Evolutionary conservation across 1,140 invertebrate genomes (phyloP).

Genomic region (Phortica variegata): DNA sequence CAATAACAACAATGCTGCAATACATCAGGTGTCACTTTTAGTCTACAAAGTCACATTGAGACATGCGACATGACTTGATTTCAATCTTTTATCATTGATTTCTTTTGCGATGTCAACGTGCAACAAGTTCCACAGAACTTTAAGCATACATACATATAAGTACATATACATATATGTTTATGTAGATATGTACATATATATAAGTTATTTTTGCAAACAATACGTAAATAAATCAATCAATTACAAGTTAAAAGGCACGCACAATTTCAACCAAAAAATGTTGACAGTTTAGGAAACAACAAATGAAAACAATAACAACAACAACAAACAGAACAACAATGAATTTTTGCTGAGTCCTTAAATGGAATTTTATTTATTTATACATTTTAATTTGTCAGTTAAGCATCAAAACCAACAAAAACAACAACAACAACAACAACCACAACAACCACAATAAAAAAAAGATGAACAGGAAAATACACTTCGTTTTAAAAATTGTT

Average conservation of each 20-base stretch:
- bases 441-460: constrained; percentile 4
- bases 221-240: constrained; percentile 54
- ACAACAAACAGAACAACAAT: neutral
- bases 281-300: neutral
- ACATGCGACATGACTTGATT: no score
- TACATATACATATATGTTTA: no score
- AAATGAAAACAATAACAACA: neutral
- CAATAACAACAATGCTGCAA: no score
- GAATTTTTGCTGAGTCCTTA: neutral
- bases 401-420: constrained; percentile 14
- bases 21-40: no score
- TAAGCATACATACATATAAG: no score
- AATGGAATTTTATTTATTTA: constrained; percentile 12
- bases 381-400: constrained; percentile 27
- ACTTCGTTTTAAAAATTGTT: constrained; percentile 18
- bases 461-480: constrained; percentile 23
- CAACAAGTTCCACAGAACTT: no score
- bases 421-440: constrained; percentile 4
- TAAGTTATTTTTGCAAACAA: constrained; percentile 54
- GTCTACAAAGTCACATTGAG: no score
- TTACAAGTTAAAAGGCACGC: constrained; percentile 32
- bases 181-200: no score
- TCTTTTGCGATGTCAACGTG: no score
- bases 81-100: no score
- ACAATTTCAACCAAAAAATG: neutral